Evolutionary conservation across 2,113 vertebrate species (phyloP), one percentile per base, ranked within the genome.

Genomic region (Clarias magur): DNA sequence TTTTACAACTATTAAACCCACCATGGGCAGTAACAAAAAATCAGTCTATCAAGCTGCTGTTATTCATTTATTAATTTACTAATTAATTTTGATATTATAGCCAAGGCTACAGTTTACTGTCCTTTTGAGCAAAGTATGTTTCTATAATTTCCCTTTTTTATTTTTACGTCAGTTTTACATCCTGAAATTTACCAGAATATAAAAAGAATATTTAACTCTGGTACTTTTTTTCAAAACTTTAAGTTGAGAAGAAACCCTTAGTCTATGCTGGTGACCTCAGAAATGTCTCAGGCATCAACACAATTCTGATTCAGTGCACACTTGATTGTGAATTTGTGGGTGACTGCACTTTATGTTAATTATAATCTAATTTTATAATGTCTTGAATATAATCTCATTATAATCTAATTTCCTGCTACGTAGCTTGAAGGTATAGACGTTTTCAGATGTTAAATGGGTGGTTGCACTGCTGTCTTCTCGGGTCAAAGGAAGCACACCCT

Each of bases 191-290:
- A 3, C 16, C 65, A 30, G 65, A 68, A 67, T 27, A 4, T 67
- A n/a, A 15, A 67, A n/a, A 27, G n/a, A 48, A 48, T 60, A 21
- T 19, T 60, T 60, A 17, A 25, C 21, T 63, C 60, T 23, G 19
- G 16, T 70, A 27, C n/a, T 67, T 30, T 27, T 27, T 1, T 63
- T 7, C 3, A 63, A 76, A 13, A 79, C 38, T 63, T 76, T 78
- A 85, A 87, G 80, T 78, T 65, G 42, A 17, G 21, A 23, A 86
- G 15, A 81, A 84, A 89, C 72, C 65, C 78, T 54, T 48, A 23
- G 65, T 78, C 25, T 27, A 13, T 83, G 54, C 67, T 81, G 76
- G 85, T 72, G 73, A 62, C 19, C 25, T 83, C 42, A 27, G 53
- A 57, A n/a, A 60, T 70, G n/a, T 79, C 30, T 75, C 16, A 34